These are phyloP conservation scores for Sinhomidia bicolor DNA, from an alignment of 2,888 invertebrate genomes.

Conservation along the genomic window DNA sequence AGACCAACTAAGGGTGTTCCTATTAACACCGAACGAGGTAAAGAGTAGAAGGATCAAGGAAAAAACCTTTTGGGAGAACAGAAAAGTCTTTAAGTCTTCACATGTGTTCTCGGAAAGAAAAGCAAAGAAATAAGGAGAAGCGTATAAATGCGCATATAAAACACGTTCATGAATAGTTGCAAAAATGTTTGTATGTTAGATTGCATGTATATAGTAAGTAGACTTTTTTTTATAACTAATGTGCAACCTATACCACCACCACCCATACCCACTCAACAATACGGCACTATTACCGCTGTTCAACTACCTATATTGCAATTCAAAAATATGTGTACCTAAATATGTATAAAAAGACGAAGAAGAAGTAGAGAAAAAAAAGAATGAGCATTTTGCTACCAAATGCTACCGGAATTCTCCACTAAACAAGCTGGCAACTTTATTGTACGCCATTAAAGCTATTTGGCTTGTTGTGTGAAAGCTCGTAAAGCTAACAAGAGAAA, in stretches of 20 bases:
- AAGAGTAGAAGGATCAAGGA: conserved; percentile 10
- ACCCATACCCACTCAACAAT: too few species aligned
- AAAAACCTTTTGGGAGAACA: conserved; percentile 23
- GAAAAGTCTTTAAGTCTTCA: conserved; percentile 24
- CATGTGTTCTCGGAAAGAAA: conserved; percentile 45
- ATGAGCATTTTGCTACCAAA: conserved; percentile 38
- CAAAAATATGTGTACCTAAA: neutral
- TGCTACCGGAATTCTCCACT: conserved; percentile 62
- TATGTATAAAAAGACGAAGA: neutral
- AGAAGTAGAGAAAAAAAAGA: conserved; percentile 3
- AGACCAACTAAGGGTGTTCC: conserved; percentile 53
- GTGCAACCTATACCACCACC: neutral
- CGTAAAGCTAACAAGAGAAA: conserved; percentile 64
- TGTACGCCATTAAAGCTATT: conserved; percentile 66
- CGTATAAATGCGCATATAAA: conserved; percentile 32
- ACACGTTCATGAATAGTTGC: conserved; percentile 28
- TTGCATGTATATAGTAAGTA: neutral
- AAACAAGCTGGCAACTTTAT: conserved; percentile 68
- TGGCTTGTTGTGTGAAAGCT: conserved; percentile 65
- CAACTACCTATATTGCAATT: neutral
- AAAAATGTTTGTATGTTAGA: neutral
- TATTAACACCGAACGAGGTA: conserved; percentile 48
- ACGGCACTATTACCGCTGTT: too few species aligned
- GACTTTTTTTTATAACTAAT: neutral
- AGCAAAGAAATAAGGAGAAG: neutral